These are phyloP conservation scores for Cettia cetti DNA, from an alignment of 2,113 vertebrate genomes.

Conservation along the genomic window DNA sequence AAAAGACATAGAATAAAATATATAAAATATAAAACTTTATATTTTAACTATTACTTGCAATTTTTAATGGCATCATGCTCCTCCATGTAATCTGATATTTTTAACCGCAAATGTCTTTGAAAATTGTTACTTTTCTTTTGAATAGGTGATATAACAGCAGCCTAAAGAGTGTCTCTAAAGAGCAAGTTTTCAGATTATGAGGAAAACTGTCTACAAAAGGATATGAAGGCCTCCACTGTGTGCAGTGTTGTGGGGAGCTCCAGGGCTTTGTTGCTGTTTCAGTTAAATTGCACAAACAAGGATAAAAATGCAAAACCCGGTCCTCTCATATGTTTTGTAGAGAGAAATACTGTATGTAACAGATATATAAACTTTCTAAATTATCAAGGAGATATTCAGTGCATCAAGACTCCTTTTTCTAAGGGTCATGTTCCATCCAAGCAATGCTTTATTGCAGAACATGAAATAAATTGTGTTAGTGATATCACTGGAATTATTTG, in stretches of 20 bases:
- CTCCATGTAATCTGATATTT: not conserved
- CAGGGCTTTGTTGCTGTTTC: not conserved
- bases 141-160: not conserved
- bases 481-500: not conserved
- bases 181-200: not conserved
- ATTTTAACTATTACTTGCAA: not conserved
- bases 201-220: not conserved
- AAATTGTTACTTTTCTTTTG: not conserved
- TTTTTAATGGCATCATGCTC: not conserved
- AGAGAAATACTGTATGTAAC: not conserved
- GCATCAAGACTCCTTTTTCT: not conserved
- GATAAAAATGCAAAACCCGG: not conserved
- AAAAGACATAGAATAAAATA: not conserved
- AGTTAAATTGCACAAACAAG: not conserved
- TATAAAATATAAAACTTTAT: not conserved
- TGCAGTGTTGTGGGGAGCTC: not conserved
- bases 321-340: not conserved
- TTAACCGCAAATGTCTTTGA: not conserved
- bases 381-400: not conserved
- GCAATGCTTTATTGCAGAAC: not conserved
- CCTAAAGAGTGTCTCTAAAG: not conserved
- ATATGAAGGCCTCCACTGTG: not conserved
- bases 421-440: not conserved
- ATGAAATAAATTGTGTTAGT: not conserved
- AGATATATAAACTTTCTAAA: not conserved